A percentile compares a stretch with the other conserved stretches of the same genome.
Conservation (phyloP, 2,113 vertebrate genomes). For the Gasterosteus nipponicus region DNA sequence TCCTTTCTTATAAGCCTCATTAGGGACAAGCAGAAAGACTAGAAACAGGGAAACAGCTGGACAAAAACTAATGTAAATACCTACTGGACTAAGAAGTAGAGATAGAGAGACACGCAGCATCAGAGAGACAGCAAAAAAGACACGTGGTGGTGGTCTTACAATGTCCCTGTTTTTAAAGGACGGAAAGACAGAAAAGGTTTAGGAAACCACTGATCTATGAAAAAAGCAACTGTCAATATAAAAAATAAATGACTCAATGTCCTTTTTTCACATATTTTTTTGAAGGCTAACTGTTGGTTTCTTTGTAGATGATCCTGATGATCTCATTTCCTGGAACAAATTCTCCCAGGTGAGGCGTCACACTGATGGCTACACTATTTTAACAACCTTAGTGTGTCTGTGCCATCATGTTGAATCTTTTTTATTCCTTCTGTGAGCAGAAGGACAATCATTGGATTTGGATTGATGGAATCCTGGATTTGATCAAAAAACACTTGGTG, state of each 20-base stretch:
- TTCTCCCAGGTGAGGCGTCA: constrained; percentile 87
- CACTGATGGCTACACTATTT: no score
- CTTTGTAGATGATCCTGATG: constrained; percentile 69
- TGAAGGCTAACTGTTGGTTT: background rate
- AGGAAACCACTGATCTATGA: background rate
- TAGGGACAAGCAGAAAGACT: background rate
- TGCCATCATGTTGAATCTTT: background rate
- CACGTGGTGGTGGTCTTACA: no score
- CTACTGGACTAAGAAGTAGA: background rate
- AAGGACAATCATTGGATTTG: constrained; percentile 90
- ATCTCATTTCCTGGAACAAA: constrained; percentile 85
- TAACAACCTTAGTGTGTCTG: constrained; percentile 2
- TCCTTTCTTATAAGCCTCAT: no score
- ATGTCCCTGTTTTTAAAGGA: no score
- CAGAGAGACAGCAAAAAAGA: no score
- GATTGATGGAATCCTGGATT: constrained; percentile 92
- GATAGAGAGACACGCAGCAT: no score
- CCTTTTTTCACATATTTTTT: background rate
- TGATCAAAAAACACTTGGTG: constrained; percentile 90
- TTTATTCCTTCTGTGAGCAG: constrained; percentile 67
- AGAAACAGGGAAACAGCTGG: background rate
- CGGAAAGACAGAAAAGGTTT: no score
- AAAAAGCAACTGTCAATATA: background rate
- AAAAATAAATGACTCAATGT: background rate
- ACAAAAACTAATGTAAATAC: background rate